Conservation (phyloP, 2,888 invertebrate species). For the Latheticus oryzae region DNA sequence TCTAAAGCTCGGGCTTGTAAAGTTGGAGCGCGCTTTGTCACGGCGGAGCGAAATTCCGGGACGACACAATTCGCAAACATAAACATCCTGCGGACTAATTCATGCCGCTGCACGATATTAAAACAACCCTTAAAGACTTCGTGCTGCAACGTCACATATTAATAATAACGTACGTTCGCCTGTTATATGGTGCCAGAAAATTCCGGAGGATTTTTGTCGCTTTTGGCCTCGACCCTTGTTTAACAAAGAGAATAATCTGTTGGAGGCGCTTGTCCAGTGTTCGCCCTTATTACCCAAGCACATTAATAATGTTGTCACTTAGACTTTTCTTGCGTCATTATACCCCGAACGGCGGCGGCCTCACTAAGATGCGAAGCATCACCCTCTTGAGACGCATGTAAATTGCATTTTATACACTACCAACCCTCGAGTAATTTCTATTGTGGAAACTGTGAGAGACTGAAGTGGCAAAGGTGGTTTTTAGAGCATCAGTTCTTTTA, state of each 20-base stretch:
- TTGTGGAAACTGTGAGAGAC: slow-evolving; percentile 21
- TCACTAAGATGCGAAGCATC: slow-evolving; percentile 45
- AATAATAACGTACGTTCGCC: slow-evolving; percentile 27
- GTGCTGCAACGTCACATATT: slow-evolving; percentile 36
- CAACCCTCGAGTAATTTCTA: slow-evolving; percentile 48
- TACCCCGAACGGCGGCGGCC: slow-evolving; percentile 44
- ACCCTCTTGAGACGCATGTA: slow-evolving; percentile 51
- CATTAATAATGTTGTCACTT: slow-evolving; percentile 54
- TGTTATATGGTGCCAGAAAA: slow-evolving; percentile 5
- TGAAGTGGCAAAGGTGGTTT: too few relatives aligned
- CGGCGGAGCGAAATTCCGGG: slow-evolving; percentile 55
- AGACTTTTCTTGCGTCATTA: slow-evolving; percentile 53
- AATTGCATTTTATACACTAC: slow-evolving; percentile 52
- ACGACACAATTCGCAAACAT: slow-evolving; percentile 51
- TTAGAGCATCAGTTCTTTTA: too few relatives aligned
- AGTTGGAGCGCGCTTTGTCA: slow-evolving; percentile 58
- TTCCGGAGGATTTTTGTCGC: background rate
- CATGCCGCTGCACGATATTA: slow-evolving; percentile 43
- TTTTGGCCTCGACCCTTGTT: background rate
- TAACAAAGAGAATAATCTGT: slow-evolving; percentile 18
- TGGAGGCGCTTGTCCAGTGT: slow-evolving; percentile 42
- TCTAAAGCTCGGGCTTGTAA: slow-evolving; percentile 59
- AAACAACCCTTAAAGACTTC: slow-evolving; percentile 26
- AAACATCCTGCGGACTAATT: slow-evolving; percentile 48
- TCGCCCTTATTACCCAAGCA: slow-evolving; percentile 48